A percentile compares a stretch with the other conserved stretches of the same genome.
phyloP scores from a whole-genome alignment of 2,113 vertebrate species.

The Oxygymnocypris stewartii region DNA sequence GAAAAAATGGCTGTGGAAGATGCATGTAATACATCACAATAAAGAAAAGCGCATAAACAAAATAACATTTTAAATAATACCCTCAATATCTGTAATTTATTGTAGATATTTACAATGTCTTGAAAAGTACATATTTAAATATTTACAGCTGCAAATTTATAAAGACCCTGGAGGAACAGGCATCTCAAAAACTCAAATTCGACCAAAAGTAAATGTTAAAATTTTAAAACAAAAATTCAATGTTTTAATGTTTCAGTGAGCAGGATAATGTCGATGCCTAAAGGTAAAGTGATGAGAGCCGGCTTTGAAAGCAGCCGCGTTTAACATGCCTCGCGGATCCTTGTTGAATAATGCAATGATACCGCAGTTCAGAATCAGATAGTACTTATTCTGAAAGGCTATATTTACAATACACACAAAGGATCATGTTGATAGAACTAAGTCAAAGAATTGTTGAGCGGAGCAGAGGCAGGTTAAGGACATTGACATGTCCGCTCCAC shows the following conservation, averaged over 20 bases:
- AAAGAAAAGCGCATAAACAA: conserved; percentile 13
- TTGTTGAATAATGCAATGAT: conserved; percentile 39
- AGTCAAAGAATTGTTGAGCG: conserved; percentile 35
- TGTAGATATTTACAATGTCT: background rate
- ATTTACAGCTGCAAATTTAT: background rate
- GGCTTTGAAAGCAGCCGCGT: conserved; percentile 22
- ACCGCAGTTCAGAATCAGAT: background rate
- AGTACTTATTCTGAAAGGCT: conserved; percentile 27
- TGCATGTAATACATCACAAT: conserved; percentile 35
- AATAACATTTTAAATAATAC: conserved; percentile 16
- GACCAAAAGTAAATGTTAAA: background rate
- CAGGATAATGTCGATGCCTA: background rate
- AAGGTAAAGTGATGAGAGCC: conserved; percentile 20
- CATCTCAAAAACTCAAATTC: background rate
- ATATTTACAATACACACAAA: conserved; percentile 51
- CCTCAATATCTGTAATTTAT: background rate
- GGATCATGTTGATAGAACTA: conserved; percentile 48
- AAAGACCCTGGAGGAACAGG: background rate
- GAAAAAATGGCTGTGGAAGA: conserved; percentile 29
- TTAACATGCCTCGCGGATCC: conserved; percentile 22
- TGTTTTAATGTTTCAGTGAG: conserved; percentile 10
- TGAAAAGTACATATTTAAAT: background rate
- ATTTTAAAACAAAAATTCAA: conserved; percentile 13
- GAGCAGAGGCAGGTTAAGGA: conserved; percentile 45
- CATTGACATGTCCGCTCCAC: conserved; percentile 48